Conservation (phyloP, 2,888 invertebrate genomes). For the Apocheima hispidaria region DNA sequence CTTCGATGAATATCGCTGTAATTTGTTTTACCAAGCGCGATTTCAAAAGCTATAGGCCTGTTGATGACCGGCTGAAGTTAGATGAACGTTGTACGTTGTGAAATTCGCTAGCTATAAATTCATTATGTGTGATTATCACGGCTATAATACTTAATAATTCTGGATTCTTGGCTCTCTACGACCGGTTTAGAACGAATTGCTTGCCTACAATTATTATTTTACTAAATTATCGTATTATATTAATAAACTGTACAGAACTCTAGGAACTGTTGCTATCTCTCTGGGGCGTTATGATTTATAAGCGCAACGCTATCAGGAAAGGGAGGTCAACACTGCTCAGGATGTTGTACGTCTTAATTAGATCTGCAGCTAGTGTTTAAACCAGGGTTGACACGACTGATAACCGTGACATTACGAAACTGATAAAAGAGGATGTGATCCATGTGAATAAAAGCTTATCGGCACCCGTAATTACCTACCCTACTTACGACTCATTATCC, state of each 20-base stretch:
- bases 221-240: slow-evolving; percentile 17
- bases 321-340: slow-evolving; percentile 68
- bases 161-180: slow-evolving; percentile 10
- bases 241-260: slow-evolving; percentile 31
- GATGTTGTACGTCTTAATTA: slow-evolving; percentile 74
- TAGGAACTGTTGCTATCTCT: slow-evolving; percentile 46
- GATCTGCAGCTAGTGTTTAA: slow-evolving; percentile 50
- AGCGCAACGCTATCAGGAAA: slow-evolving; percentile 58
- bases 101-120: slow-evolving; percentile 41
- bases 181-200: slow-evolving; percentile 3
- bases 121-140: slow-evolving; percentile 39
- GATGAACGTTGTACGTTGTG: slow-evolving; percentile 42
- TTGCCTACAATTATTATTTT: neutral
- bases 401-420: slow-evolving; percentile 26
- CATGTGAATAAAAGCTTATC: slow-evolving; percentile 27
- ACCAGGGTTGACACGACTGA: slow-evolving; percentile 42
- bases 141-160: slow-evolving; percentile 31
- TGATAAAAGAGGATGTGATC: no score
- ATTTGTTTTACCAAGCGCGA: slow-evolving; percentile 54
- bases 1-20: slow-evolving; percentile 54
- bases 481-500: slow-evolving; percentile 7
- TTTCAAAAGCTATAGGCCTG: slow-evolving; percentile 40
- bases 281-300: slow-evolving; percentile 66
- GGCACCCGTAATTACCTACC: slow-evolving; percentile 21
- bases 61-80: slow-evolving; percentile 39